A percentile compares a stretch with the other conserved stretches of the same genome.
phyloP scores from a whole-genome alignment of 2,797 vertebrate species.

The Myiotriccus ornatus region DNA sequence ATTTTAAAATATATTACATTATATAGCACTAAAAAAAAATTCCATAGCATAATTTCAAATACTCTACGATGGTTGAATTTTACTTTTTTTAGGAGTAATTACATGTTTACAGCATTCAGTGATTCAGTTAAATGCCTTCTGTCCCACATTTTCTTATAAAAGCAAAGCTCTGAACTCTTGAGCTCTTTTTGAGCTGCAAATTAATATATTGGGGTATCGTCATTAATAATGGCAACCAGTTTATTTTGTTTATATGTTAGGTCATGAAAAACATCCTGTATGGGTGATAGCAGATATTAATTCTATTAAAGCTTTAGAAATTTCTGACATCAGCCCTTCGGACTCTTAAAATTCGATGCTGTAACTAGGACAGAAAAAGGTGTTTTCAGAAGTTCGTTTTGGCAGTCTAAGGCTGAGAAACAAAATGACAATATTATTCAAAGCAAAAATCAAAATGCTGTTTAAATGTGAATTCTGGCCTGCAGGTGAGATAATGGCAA shows the following conservation, averaged over 20 bases:
- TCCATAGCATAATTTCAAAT: background rate
- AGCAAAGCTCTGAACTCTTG: background rate
- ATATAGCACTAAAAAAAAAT: background rate
- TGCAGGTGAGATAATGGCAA: background rate
- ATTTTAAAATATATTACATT: background rate
- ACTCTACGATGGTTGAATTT: background rate
- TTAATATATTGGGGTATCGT: background rate
- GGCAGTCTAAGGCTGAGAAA: background rate
- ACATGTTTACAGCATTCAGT: background rate
- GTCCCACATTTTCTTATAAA: background rate
- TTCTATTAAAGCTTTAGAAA: conserved; percentile 47
- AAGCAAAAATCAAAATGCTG: background rate
- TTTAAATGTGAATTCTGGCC: background rate
- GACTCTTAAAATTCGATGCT: conserved; percentile 4
- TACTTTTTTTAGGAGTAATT: conserved; percentile 6
- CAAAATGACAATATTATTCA: background rate
- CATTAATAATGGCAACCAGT: conserved; percentile 9
- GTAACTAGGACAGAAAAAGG: background rate
- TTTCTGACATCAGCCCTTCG: background rate
- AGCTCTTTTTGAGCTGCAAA: conserved; percentile 6
- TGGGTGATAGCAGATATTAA: background rate
- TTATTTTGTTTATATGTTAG: conserved; percentile 21
- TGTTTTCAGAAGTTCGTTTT: conserved; percentile 13
- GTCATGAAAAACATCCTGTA: background rate
- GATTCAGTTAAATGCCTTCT: background rate